Base-by-base conservation (phyloP, 2,888 invertebrate species). In the Ditylenchus weischeri region DNA sequence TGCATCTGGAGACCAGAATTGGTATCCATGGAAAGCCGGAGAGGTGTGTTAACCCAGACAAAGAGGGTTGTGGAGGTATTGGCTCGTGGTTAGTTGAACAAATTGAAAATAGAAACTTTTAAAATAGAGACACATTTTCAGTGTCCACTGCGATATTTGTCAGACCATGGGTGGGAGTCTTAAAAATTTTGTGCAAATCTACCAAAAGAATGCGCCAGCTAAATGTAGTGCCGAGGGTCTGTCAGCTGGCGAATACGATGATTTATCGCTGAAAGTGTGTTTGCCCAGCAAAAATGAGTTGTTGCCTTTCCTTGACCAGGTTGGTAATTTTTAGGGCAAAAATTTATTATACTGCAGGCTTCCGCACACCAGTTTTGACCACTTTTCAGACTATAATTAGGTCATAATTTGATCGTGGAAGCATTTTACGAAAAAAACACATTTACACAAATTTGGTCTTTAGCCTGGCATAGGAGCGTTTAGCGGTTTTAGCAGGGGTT, bases 21-120 rank as follows among this genome's bases (percentile, higher is more conserved):
- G 81, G 81, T 54, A 81, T 81, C 54, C 78, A 80, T 66, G 81
- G 81, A 62, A 81, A 81, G 68, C 81, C 81, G 36, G 81, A 81
- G 61, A 68, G 81, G 69, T 81, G 81, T 57, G 81, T 81, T 18
- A 81, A 81, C 65, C 79, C 81, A 21, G 81, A 81, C 60, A 66
- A 76, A 19, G 77, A 81, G 35, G 80, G 80, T 36, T 81, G 81
- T 58, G 81, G 81, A 51, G 81, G 81, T 51, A 81, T 81, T 47
- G 81, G 81, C 68, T 80, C 79, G 8, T 81, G 79, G 78, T 80
- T 43, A 68, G 66, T 1, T 66, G n/a, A n/a, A n/a, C n/a, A n/a
- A n/a, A n/a, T n/a, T 59, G 19, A 65, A 18, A 60, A 66, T 65
- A 18, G 35, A n/a, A 19, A 29, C 15, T 59, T 19, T 6, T 5